Percentiles rank a stretch among this genome's conserved stretches.
These are phyloP conservation scores for Eretmochelys imbricata DNA, from an alignment of 2,113 vertebrate genomes.

Conservation along the genomic window DNA sequence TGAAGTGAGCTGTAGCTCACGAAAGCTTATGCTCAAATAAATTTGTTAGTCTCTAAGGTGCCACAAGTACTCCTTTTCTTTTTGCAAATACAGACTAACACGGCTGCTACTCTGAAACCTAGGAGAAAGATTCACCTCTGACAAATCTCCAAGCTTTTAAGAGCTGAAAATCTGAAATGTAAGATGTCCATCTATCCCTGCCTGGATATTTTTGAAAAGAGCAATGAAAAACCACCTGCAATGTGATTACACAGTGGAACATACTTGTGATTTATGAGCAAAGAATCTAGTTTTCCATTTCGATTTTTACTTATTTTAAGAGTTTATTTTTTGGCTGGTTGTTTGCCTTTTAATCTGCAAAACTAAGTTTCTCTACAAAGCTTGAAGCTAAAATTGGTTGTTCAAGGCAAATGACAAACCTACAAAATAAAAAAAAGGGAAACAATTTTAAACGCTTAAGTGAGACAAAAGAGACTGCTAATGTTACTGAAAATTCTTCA, in stretches of 20 bases:
- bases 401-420: not conserved
- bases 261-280: conserved; percentile 24
- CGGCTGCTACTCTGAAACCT: not conserved
- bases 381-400: not conserved
- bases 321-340: not conserved
- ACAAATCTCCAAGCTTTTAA: conserved; percentile 9
- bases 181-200: conserved; percentile 6
- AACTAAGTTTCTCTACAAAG: not conserved
- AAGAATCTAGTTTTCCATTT: not conserved
- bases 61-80: too few relatives aligned
- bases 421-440: not conserved
- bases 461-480: not conserved
- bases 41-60: too few relatives aligned
- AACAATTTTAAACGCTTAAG: not conserved
- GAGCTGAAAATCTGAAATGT: not conserved
- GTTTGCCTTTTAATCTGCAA: not conserved
- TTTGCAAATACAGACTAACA: too few relatives aligned
- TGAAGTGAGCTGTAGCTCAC: too few relatives aligned
- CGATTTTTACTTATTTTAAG: not conserved
- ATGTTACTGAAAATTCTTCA: not conserved
- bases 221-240: conserved; percentile 34
- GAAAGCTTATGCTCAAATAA: too few relatives aligned
- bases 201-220: conserved; percentile 2
- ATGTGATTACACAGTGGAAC: not conserved
- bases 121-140: not conserved